Percentiles rank a stretch among this genome's conserved stretches.
These are phyloP conservation scores for Vulpes lagopus DNA, from an alignment of 2,113 vertebrate species.

Conservation along the genomic window DNA sequence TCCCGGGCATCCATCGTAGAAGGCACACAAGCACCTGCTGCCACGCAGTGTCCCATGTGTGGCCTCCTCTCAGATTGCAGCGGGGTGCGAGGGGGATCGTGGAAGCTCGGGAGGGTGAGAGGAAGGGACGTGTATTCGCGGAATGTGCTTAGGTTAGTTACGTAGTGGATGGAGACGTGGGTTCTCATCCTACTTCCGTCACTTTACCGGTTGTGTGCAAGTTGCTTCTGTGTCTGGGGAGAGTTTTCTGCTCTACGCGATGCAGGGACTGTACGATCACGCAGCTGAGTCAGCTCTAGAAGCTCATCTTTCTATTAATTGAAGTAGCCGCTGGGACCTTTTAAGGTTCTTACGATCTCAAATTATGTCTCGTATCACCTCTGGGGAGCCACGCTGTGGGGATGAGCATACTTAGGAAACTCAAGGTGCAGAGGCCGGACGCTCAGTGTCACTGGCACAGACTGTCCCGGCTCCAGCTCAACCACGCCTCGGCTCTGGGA, in stretches of 20 bases:
- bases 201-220: background rate
- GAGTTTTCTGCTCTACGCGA: background rate
- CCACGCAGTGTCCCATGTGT: accelerated
- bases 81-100: background rate
- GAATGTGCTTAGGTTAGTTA: background rate
- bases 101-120: too few relatives aligned
- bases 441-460: accelerated
- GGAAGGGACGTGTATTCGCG: accelerated
- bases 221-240: too few relatives aligned
- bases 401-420: background rate
- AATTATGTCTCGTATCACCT: accelerated
- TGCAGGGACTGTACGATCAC: accelerated
- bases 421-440: accelerated
- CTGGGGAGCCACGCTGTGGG: background rate
- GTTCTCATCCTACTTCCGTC: too few relatives aligned
- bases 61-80: accelerated
- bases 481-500: too few relatives aligned
- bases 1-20: accelerated
- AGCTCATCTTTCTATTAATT: background rate
- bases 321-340: background rate
- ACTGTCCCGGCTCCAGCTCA: background rate
- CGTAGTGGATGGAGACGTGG: background rate
- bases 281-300: background rate
- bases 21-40: accelerated
- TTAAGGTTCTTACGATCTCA: background rate